Evolutionary conservation across 2,113 vertebrate genomes (phyloP), one percentile per base, ranked within the genome.

Genomic region (Rhinichthys klamathensis): DNA sequence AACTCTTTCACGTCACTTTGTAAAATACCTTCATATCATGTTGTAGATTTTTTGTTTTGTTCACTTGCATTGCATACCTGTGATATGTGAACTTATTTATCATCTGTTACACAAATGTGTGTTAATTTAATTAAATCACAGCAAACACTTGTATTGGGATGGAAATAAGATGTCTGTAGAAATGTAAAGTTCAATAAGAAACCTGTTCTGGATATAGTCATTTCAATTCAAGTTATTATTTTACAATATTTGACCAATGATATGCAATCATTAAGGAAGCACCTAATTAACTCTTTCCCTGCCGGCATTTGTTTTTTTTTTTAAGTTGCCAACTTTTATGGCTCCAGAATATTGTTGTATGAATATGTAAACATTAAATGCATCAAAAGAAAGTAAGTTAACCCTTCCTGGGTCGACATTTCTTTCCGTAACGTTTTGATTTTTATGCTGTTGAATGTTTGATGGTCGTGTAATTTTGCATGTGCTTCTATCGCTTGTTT

Each of bases 1-100:
- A 41, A 89, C 88, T 16, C 44, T 85, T 80, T 58, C 81, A 88
- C 76, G 11, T 92, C 84, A 91, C 80, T 92, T 91, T 93, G 58
- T 87, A 30, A 32, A 61, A 77, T 56, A 41, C 21, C 21, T 6
- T 72, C 41, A n/a, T 72, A 72, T 23, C 10, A 44, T 82, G 72
- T 74, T 74, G 41, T 74, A 49, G 13, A 44, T 44, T 16, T 46
- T 51, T 63, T 18, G 44, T 63, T 11, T 41, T 80, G 9, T 80
- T 41, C 35, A 44, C 23, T 41, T 46, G 5, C n/a, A 46, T 74
- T 25, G 72, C 41, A 27, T 25, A 3, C 54, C 32, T 63, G n/a
- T 46, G 38, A 21, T 44, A 44, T 63, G 58, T 63, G 77, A 63
- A 65, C 4, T 27, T 80, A 60, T 61, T 79, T 58, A 35, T 35